phyloP scores from a whole-genome alignment of 2,888 invertebrate genomes.

The Stenodema calcarata region DNA sequence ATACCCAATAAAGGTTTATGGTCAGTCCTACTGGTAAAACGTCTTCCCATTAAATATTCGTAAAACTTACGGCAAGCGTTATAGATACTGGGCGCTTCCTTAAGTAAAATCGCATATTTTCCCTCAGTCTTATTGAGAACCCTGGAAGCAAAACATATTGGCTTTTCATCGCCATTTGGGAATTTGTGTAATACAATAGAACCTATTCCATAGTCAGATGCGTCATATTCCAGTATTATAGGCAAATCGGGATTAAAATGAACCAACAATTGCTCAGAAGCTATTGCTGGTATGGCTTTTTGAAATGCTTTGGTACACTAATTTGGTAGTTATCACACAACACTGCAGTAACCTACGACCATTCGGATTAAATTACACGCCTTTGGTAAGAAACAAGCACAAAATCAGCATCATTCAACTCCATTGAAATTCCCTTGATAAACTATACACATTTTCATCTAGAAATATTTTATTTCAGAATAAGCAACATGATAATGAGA shows the following conservation, averaged over 20 bases:
- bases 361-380: too few relatives aligned
- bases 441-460: too few relatives aligned
- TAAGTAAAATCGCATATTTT: neutral
- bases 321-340: too few relatives aligned
- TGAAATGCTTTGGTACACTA: neutral
- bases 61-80: neutral
- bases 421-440: too few relatives aligned
- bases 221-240: neutral
- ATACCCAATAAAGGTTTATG: slow-evolving; percentile 18
- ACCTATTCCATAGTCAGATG: neutral
- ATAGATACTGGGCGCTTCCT: neutral
- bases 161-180: slow-evolving; percentile 54
- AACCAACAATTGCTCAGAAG: neutral
- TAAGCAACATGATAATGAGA: too few relatives aligned
- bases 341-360: too few relatives aligned
- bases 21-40: neutral
- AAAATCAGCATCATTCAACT: too few relatives aligned
- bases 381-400: too few relatives aligned
- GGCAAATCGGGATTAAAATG: slow-evolving; percentile 16
- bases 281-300: neutral
- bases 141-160: neutral
- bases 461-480: too few relatives aligned
- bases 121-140: neutral
- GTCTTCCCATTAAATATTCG: neutral
- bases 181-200: neutral